Evolutionary conservation across 2,888 invertebrate species (phyloP).

Genomic region (Tanytarsus gracilentus): DNA sequence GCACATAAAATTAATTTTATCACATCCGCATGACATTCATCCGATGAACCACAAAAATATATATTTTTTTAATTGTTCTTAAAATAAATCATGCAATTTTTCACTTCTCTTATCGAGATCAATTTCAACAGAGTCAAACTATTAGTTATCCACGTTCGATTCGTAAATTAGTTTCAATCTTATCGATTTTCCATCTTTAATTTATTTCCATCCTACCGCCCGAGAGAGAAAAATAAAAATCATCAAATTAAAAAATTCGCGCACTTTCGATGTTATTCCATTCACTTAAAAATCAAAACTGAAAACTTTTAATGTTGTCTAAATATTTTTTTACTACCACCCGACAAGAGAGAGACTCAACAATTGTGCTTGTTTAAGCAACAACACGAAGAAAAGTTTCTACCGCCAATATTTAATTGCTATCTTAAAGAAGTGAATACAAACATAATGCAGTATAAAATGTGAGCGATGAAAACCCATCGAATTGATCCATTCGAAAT

Average conservation of each 20-base stretch:
- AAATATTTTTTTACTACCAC: conserved; percentile 1
- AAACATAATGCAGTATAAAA: neutral
- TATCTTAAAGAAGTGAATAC: neutral
- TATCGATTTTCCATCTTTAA: neutral
- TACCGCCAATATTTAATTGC: conserved; percentile 15
- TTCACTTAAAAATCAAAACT: conserved; percentile 25
- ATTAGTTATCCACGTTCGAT: no score
- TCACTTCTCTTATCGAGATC: no score
- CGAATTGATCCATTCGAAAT: conserved; percentile 20
- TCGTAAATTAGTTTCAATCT: no score
- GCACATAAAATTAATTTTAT: no score
- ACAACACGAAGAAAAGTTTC: no score
- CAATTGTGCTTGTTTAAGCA: no score
- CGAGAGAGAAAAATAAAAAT: neutral
- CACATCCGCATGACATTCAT: no score
- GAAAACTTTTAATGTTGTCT: conserved; percentile 18
- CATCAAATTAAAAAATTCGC: neutral
- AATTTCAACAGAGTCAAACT: no score
- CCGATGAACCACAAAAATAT: no score
- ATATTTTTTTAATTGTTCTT: no score
- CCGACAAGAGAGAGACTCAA: no score
- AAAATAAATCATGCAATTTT: no score
- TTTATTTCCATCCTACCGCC: neutral
- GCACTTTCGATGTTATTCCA: conserved; percentile 5
- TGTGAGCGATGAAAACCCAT: conserved; percentile 5